phyloP scores from a whole-genome alignment of 2,113 vertebrate genomes.

The Lepus europaeus region DNA sequence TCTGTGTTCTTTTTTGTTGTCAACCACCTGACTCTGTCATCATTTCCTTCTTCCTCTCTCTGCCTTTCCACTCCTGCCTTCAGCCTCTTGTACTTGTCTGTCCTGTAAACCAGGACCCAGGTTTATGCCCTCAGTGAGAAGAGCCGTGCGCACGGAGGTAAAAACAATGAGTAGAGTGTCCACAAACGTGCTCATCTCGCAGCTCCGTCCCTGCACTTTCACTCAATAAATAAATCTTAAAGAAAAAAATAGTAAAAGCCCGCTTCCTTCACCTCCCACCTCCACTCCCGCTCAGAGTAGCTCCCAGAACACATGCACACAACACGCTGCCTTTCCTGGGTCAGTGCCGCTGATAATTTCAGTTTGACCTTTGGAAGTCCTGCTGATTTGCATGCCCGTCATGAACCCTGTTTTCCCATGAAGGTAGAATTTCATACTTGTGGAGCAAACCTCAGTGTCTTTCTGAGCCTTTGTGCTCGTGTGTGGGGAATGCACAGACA shows the following conservation, averaged over 20 bases:
- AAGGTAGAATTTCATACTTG: neutral
- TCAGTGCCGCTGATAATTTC: neutral
- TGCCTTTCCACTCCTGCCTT: constrained; percentile 99
- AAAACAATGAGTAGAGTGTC: too few species aligned
- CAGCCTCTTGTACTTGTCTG: constrained; percentile 98
- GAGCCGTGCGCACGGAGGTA: too few species aligned
- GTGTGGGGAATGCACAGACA: neutral
- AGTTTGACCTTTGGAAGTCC: neutral
- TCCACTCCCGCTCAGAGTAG: too few species aligned
- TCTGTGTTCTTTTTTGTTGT: too few species aligned
- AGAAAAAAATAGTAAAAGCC: too few species aligned
- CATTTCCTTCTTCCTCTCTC: constrained; percentile 82
- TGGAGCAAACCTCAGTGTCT: neutral
- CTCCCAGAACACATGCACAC: neutral
- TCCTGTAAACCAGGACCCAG: constrained; percentile 98
- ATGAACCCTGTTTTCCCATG: neutral
- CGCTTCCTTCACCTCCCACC: too few species aligned
- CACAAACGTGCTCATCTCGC: too few species aligned
- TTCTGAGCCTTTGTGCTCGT: neutral
- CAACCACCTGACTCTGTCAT: too few species aligned
- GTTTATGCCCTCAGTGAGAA: constrained; percentile 85
- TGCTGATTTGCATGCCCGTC: neutral
- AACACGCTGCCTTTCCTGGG: neutral
- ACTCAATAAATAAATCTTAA: too few species aligned
- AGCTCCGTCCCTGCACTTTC: too few species aligned